Conservation (phyloP, 2,797 vertebrate genomes). For the Phylloscopus collybita region DNA sequence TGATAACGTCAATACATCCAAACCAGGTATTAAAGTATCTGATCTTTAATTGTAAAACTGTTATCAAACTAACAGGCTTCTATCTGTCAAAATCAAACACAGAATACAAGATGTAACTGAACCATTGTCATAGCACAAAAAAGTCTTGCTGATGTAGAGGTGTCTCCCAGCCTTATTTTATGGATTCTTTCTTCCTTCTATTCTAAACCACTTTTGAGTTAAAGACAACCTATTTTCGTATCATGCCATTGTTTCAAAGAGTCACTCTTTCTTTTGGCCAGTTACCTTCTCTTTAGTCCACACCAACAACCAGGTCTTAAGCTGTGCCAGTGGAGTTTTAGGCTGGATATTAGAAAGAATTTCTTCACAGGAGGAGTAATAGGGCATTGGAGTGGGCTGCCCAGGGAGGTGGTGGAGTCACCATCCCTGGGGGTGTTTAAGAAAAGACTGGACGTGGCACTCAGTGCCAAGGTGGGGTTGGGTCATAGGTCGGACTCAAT, state of each 20-base stretch:
- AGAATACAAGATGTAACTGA: background rate
- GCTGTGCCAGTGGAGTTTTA: background rate
- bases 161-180: background rate
- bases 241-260: background rate
- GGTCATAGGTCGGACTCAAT: rapidly evolving
- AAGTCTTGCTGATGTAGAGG: background rate
- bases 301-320: background rate
- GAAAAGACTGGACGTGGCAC: background rate
- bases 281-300: background rate
- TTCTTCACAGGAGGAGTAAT: background rate
- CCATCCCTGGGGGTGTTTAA: rapidly evolving
- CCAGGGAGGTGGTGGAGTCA: background rate
- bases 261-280: background rate
- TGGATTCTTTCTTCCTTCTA: background rate
- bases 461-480: background rate
- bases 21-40: background rate
- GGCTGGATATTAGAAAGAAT: background rate
- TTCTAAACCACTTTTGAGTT: background rate
- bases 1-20: background rate
- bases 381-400: background rate
- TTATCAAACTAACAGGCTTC: background rate
- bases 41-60: background rate
- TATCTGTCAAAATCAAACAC: background rate
- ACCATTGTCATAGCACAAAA: background rate
- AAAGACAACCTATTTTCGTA: background rate